A percentile compares a stretch with the other conserved stretches of the same genome.
phyloP scores from a whole-genome alignment of 2,888 invertebrate species.

The Homarus gammarus region DNA sequence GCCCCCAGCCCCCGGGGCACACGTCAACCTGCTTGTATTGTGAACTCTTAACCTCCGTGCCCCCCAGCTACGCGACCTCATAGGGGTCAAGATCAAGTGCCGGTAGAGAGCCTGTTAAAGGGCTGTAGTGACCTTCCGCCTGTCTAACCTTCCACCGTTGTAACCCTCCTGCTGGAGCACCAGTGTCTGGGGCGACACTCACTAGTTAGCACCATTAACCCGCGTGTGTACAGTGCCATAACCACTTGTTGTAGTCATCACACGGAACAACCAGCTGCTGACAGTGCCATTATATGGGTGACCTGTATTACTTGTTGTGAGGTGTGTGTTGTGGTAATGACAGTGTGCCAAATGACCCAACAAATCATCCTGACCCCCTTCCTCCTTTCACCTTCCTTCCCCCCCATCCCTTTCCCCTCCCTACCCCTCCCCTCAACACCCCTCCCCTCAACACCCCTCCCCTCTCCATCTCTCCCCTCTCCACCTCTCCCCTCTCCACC shows the following conservation, averaged over 20 bases:
- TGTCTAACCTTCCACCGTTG: constrained; percentile 43
- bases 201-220: neutral
- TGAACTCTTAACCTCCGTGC: constrained; percentile 18
- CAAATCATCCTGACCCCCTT: neutral
- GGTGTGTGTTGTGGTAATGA: constrained; percentile 8
- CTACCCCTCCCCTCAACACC: neutral
- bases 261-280: neutral
- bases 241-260: neutral
- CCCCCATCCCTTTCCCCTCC: neutral
- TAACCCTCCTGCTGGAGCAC: constrained; percentile 6
- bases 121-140: constrained; percentile 47
- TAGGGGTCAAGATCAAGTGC: constrained; percentile 37
- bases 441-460: neutral
- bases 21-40: constrained; percentile 40
- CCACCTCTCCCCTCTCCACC: neutral
- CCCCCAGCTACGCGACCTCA: constrained; percentile 31
- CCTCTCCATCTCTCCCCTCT: neutral
- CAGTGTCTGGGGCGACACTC: neutral
- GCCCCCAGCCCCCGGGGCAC: neutral
- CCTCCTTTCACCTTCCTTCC: too few relatives aligned
- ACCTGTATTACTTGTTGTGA: constrained; percentile 4
- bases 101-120: constrained; percentile 14
- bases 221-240: neutral
- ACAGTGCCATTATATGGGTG: constrained; percentile 5
- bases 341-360: neutral